Conservation (phyloP, 2,888 invertebrate genomes). For the Cinara cedri region DNA sequence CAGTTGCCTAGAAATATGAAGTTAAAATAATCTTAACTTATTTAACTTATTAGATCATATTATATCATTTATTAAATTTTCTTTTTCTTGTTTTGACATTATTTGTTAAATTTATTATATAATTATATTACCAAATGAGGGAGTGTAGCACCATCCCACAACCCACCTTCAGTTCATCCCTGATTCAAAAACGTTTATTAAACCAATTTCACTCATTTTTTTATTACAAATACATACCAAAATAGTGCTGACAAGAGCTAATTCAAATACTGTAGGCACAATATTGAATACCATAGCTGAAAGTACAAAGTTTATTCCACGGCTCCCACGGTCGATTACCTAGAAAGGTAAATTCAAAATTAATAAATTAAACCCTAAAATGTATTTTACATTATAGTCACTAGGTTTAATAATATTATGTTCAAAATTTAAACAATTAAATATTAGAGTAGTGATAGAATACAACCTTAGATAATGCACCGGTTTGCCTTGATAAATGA, state of each 20-base stretch:
- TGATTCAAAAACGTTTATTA: too few species aligned
- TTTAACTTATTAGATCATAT: too few species aligned
- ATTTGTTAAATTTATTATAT: too few species aligned
- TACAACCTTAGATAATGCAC: conserved; percentile 85
- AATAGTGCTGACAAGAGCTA: conserved; percentile 86
- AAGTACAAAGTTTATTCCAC: conserved; percentile 97
- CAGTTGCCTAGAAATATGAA: too few species aligned
- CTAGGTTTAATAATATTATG: neutral
- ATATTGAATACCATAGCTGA: conserved; percentile 97
- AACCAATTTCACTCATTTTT: neutral
- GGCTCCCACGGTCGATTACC: conserved; percentile 88
- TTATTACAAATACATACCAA: conserved; percentile 67
- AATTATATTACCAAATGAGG: too few species aligned
- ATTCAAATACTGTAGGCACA: conserved; percentile 93
- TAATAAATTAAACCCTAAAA: neutral
- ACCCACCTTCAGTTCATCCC: too few species aligned
- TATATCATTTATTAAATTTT: too few species aligned
- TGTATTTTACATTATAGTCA: neutral
- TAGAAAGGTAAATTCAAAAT: conserved; percentile 61
- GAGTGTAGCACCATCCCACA: too few species aligned
- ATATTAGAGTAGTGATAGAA: neutral
- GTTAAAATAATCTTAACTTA: too few species aligned
- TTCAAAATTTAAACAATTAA: conserved; percentile 1
- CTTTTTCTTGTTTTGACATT: too few species aligned
- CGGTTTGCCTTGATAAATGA: conserved; percentile 93